Evolutionary conservation across 1,140 invertebrate genomes (phyloP).

Genomic region (Achatina immaculata): DNA sequence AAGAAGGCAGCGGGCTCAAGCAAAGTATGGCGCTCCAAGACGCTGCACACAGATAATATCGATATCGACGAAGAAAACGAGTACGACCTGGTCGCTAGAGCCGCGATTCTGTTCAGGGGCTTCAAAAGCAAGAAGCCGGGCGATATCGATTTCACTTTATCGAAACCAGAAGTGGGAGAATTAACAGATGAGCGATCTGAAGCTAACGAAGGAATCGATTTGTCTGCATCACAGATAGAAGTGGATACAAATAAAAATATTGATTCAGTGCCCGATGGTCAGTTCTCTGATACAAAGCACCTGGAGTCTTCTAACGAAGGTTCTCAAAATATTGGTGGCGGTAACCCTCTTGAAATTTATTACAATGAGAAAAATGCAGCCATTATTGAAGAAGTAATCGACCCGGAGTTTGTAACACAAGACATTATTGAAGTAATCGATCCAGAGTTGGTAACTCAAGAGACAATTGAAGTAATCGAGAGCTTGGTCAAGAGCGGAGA

Average conservation of each 20-base stretch:
- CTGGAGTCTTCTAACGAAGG: background rate
- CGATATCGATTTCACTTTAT: conserved; percentile 14
- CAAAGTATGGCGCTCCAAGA: conserved; percentile 17
- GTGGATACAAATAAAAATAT: background rate
- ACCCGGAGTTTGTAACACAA: background rate
- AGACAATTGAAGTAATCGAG: background rate
- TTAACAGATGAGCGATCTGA: background rate
- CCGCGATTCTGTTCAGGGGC: conserved; percentile 23
- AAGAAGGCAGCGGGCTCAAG: background rate
- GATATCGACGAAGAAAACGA: conserved; percentile 3
- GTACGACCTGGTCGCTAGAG: conserved; percentile 21
- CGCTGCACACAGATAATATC: background rate
- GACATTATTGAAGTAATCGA: background rate
- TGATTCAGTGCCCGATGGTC: background rate
- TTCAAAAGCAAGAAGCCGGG: conserved; percentile 15
- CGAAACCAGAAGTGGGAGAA: background rate
- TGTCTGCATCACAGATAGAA: background rate
- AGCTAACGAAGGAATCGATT: background rate
- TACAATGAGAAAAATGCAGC: background rate
- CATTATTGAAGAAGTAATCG: background rate
- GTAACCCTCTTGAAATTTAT: background rate
- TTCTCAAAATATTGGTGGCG: background rate
- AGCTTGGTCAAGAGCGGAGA: background rate
- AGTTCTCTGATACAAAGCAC: background rate
- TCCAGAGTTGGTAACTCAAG: background rate